phyloP scores from a whole-genome alignment of 2,797 vertebrate species.

The Brachyrhaphis roseni region DNA sequence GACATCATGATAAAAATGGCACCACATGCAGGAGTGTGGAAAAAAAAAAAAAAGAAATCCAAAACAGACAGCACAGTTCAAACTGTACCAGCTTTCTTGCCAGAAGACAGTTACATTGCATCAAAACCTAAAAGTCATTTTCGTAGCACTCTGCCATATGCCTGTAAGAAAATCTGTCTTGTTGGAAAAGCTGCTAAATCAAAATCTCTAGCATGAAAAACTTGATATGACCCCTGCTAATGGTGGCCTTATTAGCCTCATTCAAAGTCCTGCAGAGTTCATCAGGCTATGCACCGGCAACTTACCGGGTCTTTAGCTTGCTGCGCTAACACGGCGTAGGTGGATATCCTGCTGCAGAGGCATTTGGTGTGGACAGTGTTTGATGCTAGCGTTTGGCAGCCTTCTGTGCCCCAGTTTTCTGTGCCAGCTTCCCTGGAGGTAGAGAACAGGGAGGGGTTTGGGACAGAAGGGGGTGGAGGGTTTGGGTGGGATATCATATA shows the following conservation, averaged over 20 bases:
- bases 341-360: conserved; percentile 95
- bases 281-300: conserved; percentile 54
- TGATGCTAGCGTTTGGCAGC: conserved; percentile 94
- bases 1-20: conserved; percentile 26
- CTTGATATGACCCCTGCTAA: conserved; percentile 19
- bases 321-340: conserved; percentile 94
- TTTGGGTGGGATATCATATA: conserved; percentile 21
- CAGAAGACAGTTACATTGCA: conserved; percentile 10
- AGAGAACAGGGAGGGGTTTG: conserved; percentile 35
- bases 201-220: conserved; percentile 20
- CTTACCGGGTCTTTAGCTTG: conserved; percentile 96
- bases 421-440: conserved; percentile 90
- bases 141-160: background rate
- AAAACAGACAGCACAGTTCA: conserved; percentile 14
- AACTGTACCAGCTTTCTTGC: background rate
- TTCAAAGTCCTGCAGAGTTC: conserved; percentile 32
- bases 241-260: conserved; percentile 28
- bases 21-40: background rate
- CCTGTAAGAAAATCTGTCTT: background rate
- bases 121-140: conserved; percentile 5
- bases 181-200: conserved; percentile 16
- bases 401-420: conserved; percentile 95
- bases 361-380: conserved; percentile 95
- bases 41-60: background rate
- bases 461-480: background rate